A percentile compares a stretch with the other conserved stretches of the same genome.
These are phyloP conservation scores for Falco biarmicus DNA, from an alignment of 2,797 vertebrate species.

Conservation along the genomic window DNA sequence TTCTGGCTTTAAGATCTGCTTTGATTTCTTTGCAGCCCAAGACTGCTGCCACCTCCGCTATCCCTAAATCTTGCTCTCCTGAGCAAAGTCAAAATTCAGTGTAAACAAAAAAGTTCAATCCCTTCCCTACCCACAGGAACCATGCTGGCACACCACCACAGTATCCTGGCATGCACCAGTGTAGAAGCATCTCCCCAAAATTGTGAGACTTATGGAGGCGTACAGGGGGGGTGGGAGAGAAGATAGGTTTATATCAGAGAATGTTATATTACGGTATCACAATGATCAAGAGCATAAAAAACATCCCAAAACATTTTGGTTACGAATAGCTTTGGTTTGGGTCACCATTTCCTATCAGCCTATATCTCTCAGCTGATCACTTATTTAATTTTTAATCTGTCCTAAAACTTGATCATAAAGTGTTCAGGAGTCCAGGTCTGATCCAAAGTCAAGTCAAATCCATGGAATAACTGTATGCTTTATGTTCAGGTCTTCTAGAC, in stretches of 20 bases:
- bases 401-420: not conserved
- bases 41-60: not conserved
- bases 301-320: accelerated
- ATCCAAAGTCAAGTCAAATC: not conserved
- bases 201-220: not conserved
- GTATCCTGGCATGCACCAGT: not conserved
- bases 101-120: not conserved
- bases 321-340: not conserved
- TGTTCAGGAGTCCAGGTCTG: not conserved
- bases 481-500: not conserved
- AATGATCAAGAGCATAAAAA: not conserved
- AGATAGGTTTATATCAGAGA: not conserved
- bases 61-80: not conserved
- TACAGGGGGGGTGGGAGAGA: no score
- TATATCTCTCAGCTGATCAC: not conserved
- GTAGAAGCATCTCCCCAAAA: not conserved
- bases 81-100: not conserved
- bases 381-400: not conserved
- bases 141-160: not conserved
- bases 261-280: not conserved
- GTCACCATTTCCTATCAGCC: not conserved
- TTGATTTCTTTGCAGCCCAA: not conserved
- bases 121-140: not conserved
- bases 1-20: not conserved
- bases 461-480: not conserved